A percentile compares a stretch with the other conserved stretches of the same genome.
Evolutionary conservation across 2,888 invertebrate genomes (phyloP).

Genomic region (Himalopsyche tibetana): DNA sequence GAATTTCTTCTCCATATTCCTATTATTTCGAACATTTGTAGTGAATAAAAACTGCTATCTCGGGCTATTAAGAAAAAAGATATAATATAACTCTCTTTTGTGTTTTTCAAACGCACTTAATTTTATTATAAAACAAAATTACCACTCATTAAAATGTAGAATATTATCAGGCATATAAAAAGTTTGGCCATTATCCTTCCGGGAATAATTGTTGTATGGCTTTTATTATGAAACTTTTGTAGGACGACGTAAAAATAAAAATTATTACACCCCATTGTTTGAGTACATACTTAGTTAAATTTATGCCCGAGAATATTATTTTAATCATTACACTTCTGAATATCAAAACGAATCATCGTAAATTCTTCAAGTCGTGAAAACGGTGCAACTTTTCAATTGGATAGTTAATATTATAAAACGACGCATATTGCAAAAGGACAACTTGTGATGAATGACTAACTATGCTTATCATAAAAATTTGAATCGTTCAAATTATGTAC

Average conservation of each 20-base stretch:
- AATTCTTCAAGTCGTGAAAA: too few relatives aligned
- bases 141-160: conserved; percentile 25
- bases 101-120: conserved; percentile 2
- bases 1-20: background rate
- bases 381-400: too few relatives aligned
- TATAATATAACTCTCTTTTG: background rate
- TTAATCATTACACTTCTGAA: too few relatives aligned
- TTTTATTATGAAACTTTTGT: conserved; percentile 23
- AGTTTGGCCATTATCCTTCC: conserved; percentile 34
- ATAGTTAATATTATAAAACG: too few relatives aligned
- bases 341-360: too few relatives aligned
- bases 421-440: too few relatives aligned
- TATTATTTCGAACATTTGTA: background rate
- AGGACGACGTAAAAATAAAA: background rate
- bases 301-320: background rate
- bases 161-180: conserved; percentile 21
- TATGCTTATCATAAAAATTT: too few relatives aligned
- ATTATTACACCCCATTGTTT: conserved; percentile 5
- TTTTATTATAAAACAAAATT: conserved; percentile 29
- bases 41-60: background rate
- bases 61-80: background rate
- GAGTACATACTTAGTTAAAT: background rate
- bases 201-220: conserved; percentile 22
- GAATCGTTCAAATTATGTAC: too few relatives aligned
- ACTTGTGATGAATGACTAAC: too few relatives aligned